A percentile compares a stretch with the other conserved stretches of the same genome.
phyloP scores from a whole-genome alignment of 2,113 vertebrate species.

The Heptranchias perlo region DNA sequence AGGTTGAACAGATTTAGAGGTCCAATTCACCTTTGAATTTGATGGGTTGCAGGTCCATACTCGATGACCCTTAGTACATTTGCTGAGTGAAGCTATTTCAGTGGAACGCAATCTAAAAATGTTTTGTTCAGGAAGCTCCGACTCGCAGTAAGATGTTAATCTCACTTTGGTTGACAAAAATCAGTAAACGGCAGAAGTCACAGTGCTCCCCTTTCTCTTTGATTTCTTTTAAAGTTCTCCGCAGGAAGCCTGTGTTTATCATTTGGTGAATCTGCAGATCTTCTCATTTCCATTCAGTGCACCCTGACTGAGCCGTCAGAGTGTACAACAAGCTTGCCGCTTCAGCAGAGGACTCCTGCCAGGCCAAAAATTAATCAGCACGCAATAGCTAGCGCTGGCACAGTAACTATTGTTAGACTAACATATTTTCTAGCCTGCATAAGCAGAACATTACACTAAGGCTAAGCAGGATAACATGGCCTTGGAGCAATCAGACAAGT shows the following conservation, averaged over 20 bases:
- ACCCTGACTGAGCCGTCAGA: slow-evolving; percentile 11
- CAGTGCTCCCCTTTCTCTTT: background rate
- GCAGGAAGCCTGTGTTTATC: slow-evolving; percentile 30
- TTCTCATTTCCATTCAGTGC: slow-evolving; percentile 17
- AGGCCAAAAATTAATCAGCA: slow-evolving; percentile 9
- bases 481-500: background rate
- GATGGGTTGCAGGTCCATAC: background rate
- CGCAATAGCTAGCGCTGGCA: background rate
- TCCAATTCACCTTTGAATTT: background rate
- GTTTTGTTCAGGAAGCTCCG: background rate
- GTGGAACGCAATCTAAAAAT: background rate
- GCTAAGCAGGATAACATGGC: background rate
- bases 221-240: slow-evolving; percentile 11
- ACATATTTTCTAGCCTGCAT: background rate
- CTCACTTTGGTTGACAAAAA: slow-evolving; percentile 16
- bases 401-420: background rate
- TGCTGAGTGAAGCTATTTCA: background rate
- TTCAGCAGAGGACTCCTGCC: slow-evolving; percentile 16
- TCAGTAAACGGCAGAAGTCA: slow-evolving; percentile 24
- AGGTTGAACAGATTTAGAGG: background rate
- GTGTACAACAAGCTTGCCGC: background rate
- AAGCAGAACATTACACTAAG: background rate
- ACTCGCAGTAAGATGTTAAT: background rate
- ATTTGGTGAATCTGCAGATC: slow-evolving; percentile 27
- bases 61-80: background rate